Base-by-base conservation (phyloP, 2,797 vertebrate species). In the Megaceryle alcyon region DNA sequence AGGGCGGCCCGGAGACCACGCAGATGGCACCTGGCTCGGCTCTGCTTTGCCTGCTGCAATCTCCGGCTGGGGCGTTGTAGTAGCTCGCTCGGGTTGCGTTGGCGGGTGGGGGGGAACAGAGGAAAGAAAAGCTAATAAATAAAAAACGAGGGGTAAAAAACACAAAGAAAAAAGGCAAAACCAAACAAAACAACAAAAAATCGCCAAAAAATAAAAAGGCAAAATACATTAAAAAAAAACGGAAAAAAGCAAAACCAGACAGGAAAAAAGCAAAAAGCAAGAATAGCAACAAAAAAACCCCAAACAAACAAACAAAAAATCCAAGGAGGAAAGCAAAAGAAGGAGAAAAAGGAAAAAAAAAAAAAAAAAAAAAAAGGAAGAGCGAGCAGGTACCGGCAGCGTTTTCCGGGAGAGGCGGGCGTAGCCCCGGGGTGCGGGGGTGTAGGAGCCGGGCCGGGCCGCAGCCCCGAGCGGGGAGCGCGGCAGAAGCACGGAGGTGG, bases 181-280 rank as follows among this genome's bases (percentile, higher is more conserved):
- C 5, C 19, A 44, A 43, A 29, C 20, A 29, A 13, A 63, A 19
- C 6, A 28, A 12, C 16, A 13, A 37, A 12, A 10, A 10, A 39
- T 39, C 10, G 17, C 25, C 18, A 29, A 23, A 26, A 17, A 26
- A 6, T 12, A 28, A 19, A 1, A 3, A 12, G 19, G 10, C 31
- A 17, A 19, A 14, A 29, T 12, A 35, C 13, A 25, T 14, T 15
- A 21, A 14, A 17, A 5, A 0, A 6, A 14, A 3, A 1, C 1
- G 5, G 1, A 9, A 12, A 33, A 9, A 49, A 49, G 1, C 4
- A 1, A 9, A 13, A 17, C 6, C 6, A 9, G 2, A 17, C 16
- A 4, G 4, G 18, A 12, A 3, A 13, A 26, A 11, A 15, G 35
- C 14, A 21, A 6, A 4, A 3, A 1, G 5, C 8, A 9, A n/a